Evolutionary conservation across 2,888 invertebrate genomes (phyloP).

Genomic region (Elysia crispata): DNA sequence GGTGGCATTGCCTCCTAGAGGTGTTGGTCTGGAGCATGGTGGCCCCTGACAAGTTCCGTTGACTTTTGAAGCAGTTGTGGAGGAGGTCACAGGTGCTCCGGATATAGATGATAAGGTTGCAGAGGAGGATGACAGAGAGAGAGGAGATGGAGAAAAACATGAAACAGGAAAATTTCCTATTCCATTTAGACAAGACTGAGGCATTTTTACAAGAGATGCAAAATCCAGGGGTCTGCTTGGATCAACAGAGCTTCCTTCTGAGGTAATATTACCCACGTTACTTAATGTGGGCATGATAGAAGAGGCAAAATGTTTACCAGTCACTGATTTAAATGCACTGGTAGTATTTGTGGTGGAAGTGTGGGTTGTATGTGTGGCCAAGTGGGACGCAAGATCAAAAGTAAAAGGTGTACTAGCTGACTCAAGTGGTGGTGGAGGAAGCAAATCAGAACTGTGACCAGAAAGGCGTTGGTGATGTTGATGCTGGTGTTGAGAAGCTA

Average conservation of each 20-base stretch:
- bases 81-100: conserved; percentile 20
- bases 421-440: conserved; percentile 69
- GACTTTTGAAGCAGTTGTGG: conserved; percentile 32
- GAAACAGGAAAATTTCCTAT: conserved; percentile 10
- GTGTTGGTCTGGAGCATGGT: conserved; percentile 67
- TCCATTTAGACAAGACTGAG: conserved; percentile 46
- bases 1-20: conserved; percentile 66
- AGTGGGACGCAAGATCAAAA: conserved; percentile 60
- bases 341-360: conserved; percentile 54
- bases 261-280: conserved; percentile 13
- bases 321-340: conserved; percentile 65
- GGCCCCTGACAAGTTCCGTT: conserved; percentile 52
- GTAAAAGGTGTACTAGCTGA: conserved; percentile 59
- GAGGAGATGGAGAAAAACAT: conserved; percentile 31
- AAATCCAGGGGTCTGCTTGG: conserved; percentile 44
- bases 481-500: conserved; percentile 55
- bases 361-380: conserved; percentile 45
- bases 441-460: conserved; percentile 65
- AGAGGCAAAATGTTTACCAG: conserved; percentile 54
- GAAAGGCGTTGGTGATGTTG: conserved; percentile 49
- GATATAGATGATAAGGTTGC: conserved; percentile 37
- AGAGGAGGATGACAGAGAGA: conserved; percentile 52
- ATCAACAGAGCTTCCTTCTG: conserved; percentile 49
- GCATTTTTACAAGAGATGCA: conserved; percentile 41
- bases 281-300: conserved; percentile 52